Percentiles rank a stretch among this genome's conserved stretches.
phyloP scores from a whole-genome alignment of 2,113 vertebrate species.

The Calidris pygmaea region DNA sequence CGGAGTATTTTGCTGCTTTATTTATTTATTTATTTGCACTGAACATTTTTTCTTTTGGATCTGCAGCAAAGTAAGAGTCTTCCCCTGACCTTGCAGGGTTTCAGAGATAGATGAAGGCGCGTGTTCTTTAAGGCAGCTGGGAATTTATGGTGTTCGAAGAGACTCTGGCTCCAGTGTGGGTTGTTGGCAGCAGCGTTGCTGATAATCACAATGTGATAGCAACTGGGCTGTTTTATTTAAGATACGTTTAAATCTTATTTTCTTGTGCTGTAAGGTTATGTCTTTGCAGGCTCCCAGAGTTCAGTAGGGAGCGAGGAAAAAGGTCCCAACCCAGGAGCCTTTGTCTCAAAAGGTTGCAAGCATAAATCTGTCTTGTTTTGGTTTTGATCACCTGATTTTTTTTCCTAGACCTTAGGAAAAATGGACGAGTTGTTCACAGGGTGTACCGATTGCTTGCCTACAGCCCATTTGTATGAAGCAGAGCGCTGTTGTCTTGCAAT shows the following conservation, averaged over 20 bases:
- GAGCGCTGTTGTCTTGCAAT: not conserved
- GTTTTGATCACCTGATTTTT: constrained; percentile 11
- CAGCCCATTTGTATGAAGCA: not conserved
- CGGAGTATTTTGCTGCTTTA: not conserved
- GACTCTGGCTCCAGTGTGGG: constrained; percentile 14
- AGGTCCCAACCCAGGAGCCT: not conserved
- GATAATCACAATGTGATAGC: constrained; percentile 46
- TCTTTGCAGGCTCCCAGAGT: constrained; percentile 26
- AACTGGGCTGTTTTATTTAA: constrained; percentile 48
- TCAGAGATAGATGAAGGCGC: constrained; percentile 22
- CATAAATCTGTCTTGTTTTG: constrained; percentile 18
- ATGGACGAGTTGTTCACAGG: not conserved
- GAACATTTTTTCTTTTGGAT: not conserved
- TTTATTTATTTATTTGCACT: not conserved
- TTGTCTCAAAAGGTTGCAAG: constrained; percentile 17
- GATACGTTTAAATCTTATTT: constrained; percentile 54
- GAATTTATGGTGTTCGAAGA: constrained; percentile 53
- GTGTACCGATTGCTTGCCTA: not conserved
- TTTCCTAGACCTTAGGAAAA: not conserved
- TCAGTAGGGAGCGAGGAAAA: not conserved
- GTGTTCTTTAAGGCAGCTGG: constrained; percentile 29
- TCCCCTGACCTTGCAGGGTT: constrained; percentile 27
- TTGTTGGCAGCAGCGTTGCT: constrained; percentile 48
- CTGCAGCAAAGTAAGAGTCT: not conserved
- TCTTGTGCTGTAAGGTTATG: not conserved